Percentiles rank a stretch among this genome's conserved stretches.
phyloP scores from a whole-genome alignment of 2,797 vertebrate genomes.

The Cygnus olor region DNA sequence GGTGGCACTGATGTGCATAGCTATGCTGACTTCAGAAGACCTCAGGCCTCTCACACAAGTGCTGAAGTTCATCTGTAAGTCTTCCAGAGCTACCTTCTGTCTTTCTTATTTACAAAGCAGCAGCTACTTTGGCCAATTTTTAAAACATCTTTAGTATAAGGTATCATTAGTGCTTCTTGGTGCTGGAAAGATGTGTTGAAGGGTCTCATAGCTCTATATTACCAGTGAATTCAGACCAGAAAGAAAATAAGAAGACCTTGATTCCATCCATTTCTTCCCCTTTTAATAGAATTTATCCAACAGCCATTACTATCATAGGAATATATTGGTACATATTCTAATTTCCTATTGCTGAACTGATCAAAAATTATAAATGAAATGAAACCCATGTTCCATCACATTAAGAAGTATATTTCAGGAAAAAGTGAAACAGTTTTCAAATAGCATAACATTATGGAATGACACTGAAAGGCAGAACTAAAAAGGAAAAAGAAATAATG shows the following conservation, averaged over 20 bases:
- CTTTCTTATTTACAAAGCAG: constrained; percentile 50
- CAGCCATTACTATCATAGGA: fast-evolving
- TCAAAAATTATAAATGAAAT: not conserved
- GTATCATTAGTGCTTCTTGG: not conserved
- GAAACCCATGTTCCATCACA: fast-evolving
- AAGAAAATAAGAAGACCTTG: not conserved
- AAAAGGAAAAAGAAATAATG: not conserved
- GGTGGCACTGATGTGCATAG: not conserved
- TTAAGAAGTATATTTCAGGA: not conserved
- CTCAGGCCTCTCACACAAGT: fast-evolving
- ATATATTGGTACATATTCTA: not conserved
- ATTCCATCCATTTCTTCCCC: not conserved
- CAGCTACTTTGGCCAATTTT: constrained; percentile 45
- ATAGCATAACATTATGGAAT: not conserved
- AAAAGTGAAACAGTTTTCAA: not conserved
- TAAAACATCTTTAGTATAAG: constrained; percentile 27
- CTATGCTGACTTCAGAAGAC: not conserved
- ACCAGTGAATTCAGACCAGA: not conserved
- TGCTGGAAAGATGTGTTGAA: not conserved
- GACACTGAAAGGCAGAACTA: not conserved
- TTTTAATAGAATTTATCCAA: not conserved
- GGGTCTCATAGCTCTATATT: not conserved
- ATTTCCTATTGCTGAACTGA: not conserved
- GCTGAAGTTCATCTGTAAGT: not conserved
- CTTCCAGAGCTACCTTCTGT: constrained; percentile 33